These are phyloP conservation scores for Hetaerina americana DNA, from an alignment of 1,140 invertebrate species.

Conservation along the genomic window DNA sequence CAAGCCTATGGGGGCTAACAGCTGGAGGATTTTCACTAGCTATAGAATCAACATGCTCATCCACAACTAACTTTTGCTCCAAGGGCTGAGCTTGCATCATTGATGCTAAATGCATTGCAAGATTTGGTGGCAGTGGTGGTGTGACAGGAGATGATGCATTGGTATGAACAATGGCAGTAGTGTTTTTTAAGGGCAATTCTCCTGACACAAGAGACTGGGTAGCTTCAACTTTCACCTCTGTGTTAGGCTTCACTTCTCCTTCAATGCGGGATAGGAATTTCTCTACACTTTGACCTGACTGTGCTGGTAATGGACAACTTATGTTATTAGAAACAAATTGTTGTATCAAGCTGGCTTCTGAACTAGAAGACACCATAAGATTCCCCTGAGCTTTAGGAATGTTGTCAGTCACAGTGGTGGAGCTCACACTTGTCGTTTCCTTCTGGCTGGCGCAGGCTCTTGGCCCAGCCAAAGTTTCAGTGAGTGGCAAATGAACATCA, in stretches of 20 bases:
- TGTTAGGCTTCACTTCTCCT: not conserved
- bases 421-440: too few species aligned
- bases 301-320: slow-evolving; percentile 31
- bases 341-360: not conserved
- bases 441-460: not conserved
- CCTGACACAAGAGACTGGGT: not conserved
- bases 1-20: not conserved
- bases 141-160: not conserved
- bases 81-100: not conserved
- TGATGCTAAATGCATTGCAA: not conserved
- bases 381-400: not conserved
- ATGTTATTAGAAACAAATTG: not conserved
- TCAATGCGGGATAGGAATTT: slow-evolving; percentile 44
- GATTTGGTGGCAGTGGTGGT: not conserved
- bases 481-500: not conserved
- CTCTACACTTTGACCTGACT: slow-evolving; percentile 41
- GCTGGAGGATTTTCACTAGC: not conserved
- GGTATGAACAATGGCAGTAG: not conserved
- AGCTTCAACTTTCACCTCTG: not conserved
- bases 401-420: not conserved
- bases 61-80: not conserved
- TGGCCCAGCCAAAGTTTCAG: not conserved
- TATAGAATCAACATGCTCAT: not conserved
- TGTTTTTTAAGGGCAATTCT: not conserved
- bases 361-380: not conserved